Conservation (phyloP, 2,888 invertebrate species). For the Latrodectus elegans region DNA sequence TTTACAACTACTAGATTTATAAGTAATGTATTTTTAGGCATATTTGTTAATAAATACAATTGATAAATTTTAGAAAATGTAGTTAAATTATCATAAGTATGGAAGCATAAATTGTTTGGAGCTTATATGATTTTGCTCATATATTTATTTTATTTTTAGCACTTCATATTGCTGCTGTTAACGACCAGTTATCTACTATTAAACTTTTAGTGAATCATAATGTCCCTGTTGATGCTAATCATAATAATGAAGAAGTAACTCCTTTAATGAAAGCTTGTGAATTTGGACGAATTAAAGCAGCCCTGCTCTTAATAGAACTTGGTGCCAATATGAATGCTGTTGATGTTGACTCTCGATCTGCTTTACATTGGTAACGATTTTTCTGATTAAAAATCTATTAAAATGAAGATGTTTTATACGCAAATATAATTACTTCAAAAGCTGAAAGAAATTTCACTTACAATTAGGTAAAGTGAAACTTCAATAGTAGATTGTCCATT, state of each 20-base stretch:
- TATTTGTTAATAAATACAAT: no score
- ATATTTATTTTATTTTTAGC: constrained; percentile 72
- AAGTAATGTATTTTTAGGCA: no score
- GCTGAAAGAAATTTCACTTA: no score
- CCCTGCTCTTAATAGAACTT: constrained; percentile 74
- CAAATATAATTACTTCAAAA: no score
- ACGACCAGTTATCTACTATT: constrained; percentile 74
- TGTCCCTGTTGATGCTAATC: constrained; percentile 73
- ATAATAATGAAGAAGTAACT: constrained; percentile 75
- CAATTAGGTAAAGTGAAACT: no score
- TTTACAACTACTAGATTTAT: no score
- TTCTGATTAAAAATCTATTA: neutral
- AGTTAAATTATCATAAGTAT: no score
- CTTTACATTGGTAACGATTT: constrained; percentile 43
- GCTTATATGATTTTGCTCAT: neutral
- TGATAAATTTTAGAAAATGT: no score
- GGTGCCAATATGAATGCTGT: constrained; percentile 74
- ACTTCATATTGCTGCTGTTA: constrained; percentile 75
- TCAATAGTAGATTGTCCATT: no score
- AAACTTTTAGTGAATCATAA: constrained; percentile 74
- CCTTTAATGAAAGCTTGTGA: constrained; percentile 75
- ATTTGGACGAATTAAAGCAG: constrained; percentile 75
- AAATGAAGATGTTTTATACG: no score
- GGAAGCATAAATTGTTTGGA: no score
- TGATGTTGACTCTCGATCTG: constrained; percentile 75